Evolutionary conservation across 2,113 vertebrate genomes (phyloP).

Genomic region (Macroglossus sobrinus): DNA sequence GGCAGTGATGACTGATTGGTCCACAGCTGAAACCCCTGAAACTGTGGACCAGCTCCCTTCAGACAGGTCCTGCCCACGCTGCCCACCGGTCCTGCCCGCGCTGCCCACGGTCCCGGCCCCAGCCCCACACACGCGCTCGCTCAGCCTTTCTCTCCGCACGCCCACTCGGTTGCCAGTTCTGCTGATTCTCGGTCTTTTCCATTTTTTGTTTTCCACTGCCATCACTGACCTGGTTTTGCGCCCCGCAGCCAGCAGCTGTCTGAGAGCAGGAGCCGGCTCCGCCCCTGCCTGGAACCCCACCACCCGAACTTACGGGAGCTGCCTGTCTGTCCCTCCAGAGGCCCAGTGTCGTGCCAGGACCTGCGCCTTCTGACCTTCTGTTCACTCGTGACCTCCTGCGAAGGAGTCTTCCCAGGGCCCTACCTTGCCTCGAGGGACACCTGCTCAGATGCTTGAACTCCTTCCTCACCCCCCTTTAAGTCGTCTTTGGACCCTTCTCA

Average conservation of each 20-base stretch:
- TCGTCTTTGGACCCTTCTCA: not conserved
- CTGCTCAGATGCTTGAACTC: not conserved
- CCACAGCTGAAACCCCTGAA: constrained; percentile 38
- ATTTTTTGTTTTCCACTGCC: constrained; percentile 43
- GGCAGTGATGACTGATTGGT: not conserved
- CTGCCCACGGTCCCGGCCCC: not conserved
- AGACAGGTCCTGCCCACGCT: not conserved
- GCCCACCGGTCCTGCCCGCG: not conserved
- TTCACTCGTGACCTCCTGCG: not conserved
- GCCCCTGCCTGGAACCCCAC: no score
- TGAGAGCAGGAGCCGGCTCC: not conserved
- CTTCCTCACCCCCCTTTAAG: not conserved
- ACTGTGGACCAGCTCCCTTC: not conserved
- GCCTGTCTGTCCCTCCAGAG: accelerated
- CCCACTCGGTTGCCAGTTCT: constrained; percentile 39
- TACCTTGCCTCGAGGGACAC: not conserved
- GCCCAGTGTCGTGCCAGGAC: not conserved
- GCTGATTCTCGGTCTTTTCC: constrained; percentile 51
- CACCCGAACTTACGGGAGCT: not conserved
- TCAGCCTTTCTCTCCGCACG: not conserved
- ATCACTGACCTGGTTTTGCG: constrained; percentile 38
- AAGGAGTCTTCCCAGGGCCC: not conserved
- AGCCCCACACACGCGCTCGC: not conserved
- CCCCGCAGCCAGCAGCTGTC: not conserved
- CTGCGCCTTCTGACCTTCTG: not conserved